Evolutionary conservation across 2,113 vertebrate genomes (phyloP).

Genomic region (Bombycilla garrulus): DNA sequence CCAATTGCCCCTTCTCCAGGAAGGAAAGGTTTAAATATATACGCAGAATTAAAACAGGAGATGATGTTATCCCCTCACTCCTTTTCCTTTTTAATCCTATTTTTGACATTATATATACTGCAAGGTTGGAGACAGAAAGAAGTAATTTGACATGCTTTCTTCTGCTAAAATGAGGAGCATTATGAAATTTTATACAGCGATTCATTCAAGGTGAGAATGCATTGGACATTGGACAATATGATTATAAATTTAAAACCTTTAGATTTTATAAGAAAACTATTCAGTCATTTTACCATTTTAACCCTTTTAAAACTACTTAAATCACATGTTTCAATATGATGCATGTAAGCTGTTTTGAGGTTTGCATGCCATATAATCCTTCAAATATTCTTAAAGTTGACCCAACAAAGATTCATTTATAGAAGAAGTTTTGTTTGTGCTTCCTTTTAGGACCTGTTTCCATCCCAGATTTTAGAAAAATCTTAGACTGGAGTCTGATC

Average conservation of each 20-base stretch:
- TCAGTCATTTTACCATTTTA: neutral
- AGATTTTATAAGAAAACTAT: neutral
- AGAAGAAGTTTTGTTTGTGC: neutral
- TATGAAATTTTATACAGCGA: constrained; percentile 40
- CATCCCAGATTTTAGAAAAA: neutral
- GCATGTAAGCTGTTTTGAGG: accelerated
- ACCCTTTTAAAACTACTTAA: neutral
- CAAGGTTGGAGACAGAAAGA: neutral
- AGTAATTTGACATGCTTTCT: neutral
- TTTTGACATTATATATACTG: neutral
- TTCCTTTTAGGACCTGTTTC: neutral
- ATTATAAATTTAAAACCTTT: neutral
- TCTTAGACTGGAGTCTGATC: neutral
- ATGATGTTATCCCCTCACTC: neutral
- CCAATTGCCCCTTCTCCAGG: neutral
- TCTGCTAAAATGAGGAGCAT: neutral
- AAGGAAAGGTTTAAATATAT: neutral
- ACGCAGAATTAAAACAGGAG: constrained; percentile 28
- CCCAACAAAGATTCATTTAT: neutral
- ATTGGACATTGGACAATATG: neutral
- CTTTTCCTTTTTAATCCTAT: neutral
- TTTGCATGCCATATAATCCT: neutral
- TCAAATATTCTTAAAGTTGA: neutral
- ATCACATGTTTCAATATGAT: neutral
- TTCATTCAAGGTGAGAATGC: constrained; percentile 5